These are phyloP conservation scores for Holocentrus rufus DNA, from an alignment of 2,797 vertebrate genomes.

Conservation along the genomic window DNA sequence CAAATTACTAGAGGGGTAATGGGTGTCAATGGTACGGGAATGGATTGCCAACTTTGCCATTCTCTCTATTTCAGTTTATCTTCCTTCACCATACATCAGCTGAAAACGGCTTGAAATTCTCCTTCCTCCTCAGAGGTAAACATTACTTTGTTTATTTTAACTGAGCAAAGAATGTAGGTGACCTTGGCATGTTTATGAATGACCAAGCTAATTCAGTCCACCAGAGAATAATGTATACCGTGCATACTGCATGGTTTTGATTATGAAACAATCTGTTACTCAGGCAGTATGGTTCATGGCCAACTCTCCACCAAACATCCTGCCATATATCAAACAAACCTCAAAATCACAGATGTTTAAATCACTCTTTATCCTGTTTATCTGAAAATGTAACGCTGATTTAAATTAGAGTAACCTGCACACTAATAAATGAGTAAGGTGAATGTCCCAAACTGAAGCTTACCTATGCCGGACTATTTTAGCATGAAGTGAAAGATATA, in stretches of 20 bases:
- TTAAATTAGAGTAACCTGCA: conserved; percentile 16
- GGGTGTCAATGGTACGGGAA: not conserved
- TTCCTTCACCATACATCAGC: conserved; percentile 12
- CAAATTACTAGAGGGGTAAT: conserved; percentile 39
- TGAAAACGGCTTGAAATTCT: conserved; percentile 33
- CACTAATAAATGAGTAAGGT: no score
- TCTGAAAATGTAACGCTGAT: conserved; percentile 60
- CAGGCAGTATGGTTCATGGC: conserved; percentile 50
- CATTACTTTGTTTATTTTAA: conserved; percentile 42
- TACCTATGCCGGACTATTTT: no score
- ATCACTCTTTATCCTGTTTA: conserved; percentile 64
- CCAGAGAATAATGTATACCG: conserved; percentile 36
- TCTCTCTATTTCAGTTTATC: conserved; percentile 20
- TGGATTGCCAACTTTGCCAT: conserved; percentile 12
- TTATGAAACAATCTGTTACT: conserved; percentile 64
- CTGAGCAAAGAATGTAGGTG: conserved; percentile 10
- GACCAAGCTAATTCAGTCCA: conserved; percentile 26
- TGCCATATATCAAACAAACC: conserved; percentile 62
- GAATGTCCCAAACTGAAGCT: no score
- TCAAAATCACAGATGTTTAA: conserved; percentile 59
- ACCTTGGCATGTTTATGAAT: conserved; percentile 30
- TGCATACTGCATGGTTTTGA: conserved; percentile 51
- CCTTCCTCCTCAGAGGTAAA: conserved; percentile 35
- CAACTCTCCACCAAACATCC: conserved; percentile 65
- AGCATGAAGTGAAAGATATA: no score